phyloP scores from a whole-genome alignment of 2,888 invertebrate species.

The Leptinotarsa haldemani region DNA sequence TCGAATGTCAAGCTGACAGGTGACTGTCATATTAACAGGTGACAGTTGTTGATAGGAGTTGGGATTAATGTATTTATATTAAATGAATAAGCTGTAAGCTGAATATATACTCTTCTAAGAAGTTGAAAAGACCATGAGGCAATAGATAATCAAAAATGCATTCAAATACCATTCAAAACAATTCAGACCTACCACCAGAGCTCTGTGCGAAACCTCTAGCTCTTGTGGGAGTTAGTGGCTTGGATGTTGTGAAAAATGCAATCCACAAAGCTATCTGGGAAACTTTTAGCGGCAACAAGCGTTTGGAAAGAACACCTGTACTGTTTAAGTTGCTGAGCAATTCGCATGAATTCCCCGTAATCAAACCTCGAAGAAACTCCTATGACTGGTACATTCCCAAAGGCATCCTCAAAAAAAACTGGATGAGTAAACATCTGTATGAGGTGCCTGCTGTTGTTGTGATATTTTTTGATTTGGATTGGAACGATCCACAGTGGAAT shows the following conservation, averaged over 20 bases:
- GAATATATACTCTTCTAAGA: neutral
- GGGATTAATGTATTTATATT: too few relatives aligned
- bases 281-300: slow-evolving; percentile 85
- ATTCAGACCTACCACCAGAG: slow-evolving; percentile 79
- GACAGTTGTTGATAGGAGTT: too few relatives aligned
- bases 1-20: too few relatives aligned
- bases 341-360: slow-evolving; percentile 88
- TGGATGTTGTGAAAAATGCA: slow-evolving; percentile 86
- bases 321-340: slow-evolving; percentile 84
- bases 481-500: slow-evolving; percentile 95
- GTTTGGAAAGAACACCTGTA: slow-evolving; percentile 84
- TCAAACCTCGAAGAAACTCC: slow-evolving; percentile 87
- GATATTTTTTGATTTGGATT: slow-evolving; percentile 96
- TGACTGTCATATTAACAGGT: too few relatives aligned
- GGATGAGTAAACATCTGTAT: slow-evolving; percentile 93
- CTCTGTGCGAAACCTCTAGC: slow-evolving; percentile 86
- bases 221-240: slow-evolving; percentile 87
- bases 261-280: slow-evolving; percentile 95
- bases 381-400: slow-evolving; percentile 97
- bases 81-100: too few relatives aligned
- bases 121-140: neutral
- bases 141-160: slow-evolving; percentile 42
- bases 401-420: slow-evolving; percentile 93
- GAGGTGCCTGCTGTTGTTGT: slow-evolving; percentile 93
- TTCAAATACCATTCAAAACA: slow-evolving; percentile 46